A percentile compares a stretch with the other conserved stretches of the same genome.
Evolutionary conservation across 2,797 vertebrate species (phyloP).

Genomic region (Cyclura pinguis): DNA sequence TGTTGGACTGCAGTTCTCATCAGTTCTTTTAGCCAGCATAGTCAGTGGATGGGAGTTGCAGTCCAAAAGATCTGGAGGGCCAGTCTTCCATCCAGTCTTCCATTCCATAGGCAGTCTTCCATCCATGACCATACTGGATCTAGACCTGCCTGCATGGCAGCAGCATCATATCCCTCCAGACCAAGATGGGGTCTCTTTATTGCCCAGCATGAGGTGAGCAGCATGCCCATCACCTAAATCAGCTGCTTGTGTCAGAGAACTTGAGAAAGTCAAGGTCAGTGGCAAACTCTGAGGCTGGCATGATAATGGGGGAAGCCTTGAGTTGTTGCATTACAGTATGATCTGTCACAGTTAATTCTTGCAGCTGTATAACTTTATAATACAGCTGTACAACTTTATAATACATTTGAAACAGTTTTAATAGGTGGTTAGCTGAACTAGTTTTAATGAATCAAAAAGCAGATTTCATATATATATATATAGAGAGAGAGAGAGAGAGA

Average conservation of each 20-base stretch:
- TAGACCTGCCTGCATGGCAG: neutral
- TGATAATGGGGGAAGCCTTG: neutral
- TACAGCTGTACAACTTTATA: too few relatives aligned
- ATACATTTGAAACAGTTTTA: too few relatives aligned
- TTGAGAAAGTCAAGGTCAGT: too few relatives aligned
- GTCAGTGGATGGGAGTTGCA: neutral
- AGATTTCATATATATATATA: too few relatives aligned
- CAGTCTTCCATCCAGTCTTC: neutral
- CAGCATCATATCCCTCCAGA: neutral
- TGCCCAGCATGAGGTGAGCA: neutral
- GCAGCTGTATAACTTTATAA: too few relatives aligned
- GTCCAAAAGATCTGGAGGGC: neutral
- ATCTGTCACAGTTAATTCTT: too few relatives aligned
- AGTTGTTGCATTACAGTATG: neutral
- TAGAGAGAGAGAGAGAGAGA: too few relatives aligned
- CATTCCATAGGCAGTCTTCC: neutral
- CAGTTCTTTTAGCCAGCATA: too few relatives aligned
- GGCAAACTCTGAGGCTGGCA: neutral
- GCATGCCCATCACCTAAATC: neutral
- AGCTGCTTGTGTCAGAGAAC: neutral
- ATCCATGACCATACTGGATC: neutral
- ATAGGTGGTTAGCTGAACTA: too few relatives aligned
- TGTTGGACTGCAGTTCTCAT: too few relatives aligned
- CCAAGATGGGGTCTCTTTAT: neutral
- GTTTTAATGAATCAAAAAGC: too few relatives aligned